Evolutionary conservation across 1,140 invertebrate species (phyloP).

Genomic region (Drosophila nasuta): DNA sequence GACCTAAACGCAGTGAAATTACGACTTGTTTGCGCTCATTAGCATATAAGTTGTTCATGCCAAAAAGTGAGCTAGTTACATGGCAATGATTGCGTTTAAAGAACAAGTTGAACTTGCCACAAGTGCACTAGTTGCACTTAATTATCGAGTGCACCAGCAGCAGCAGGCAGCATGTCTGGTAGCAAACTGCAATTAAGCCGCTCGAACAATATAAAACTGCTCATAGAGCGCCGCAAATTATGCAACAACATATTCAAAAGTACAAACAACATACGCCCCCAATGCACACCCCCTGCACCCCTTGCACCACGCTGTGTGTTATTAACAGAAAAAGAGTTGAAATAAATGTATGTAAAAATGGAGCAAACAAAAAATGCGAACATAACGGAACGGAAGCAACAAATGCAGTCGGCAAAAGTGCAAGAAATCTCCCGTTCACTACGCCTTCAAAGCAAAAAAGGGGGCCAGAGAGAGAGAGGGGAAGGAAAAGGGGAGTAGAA

Average conservation of each 20-base stretch:
- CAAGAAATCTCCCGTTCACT: constrained; percentile 16
- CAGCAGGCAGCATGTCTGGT: neutral
- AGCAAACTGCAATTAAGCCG: constrained; percentile 45
- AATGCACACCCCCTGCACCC: neutral
- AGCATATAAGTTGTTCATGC: too few relatives aligned
- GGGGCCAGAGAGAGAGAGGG: too few relatives aligned
- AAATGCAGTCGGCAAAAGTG: constrained; percentile 15
- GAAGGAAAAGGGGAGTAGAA: neutral
- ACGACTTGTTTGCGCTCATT: too few relatives aligned
- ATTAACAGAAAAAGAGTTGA: constrained; percentile 4
- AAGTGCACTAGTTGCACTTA: neutral
- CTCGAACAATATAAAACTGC: constrained; percentile 35
- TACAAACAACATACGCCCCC: constrained; percentile 20
- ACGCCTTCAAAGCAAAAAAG: constrained; percentile 9
- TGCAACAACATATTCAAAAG: constrained; percentile 58
- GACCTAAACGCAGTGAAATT: too few relatives aligned
- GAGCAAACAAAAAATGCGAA: constrained; percentile 12
- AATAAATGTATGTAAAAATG: neutral
- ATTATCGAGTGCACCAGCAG: neutral
- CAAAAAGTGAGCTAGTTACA: neutral
- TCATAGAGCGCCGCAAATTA: constrained; percentile 31
- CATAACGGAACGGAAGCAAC: constrained; percentile 28
- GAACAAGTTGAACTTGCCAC: neutral
- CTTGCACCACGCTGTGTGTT: constrained; percentile 7
- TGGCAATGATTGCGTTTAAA: neutral